These are phyloP conservation scores for Liolophura sinensis DNA, from an alignment of 1,140 invertebrate species.

Conservation along the genomic window DNA sequence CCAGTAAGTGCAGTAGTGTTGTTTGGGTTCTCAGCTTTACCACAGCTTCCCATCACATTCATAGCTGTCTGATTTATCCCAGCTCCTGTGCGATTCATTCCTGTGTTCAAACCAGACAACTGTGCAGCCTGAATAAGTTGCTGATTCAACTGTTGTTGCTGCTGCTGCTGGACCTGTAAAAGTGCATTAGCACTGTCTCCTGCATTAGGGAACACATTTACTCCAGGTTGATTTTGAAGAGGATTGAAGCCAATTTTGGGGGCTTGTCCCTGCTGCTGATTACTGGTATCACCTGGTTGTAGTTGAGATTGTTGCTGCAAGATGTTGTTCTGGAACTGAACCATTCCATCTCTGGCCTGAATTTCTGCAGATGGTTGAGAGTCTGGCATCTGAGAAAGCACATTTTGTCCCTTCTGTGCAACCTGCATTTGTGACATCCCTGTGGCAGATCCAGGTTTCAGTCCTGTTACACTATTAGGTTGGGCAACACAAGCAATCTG, in stretches of 20 bases:
- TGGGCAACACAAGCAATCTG: neutral
- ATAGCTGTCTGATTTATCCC: neutral
- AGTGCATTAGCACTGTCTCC: neutral
- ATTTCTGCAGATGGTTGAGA: neutral
- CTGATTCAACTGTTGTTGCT: conserved; percentile 9
- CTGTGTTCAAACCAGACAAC: conserved; percentile 4
- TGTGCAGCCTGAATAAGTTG: neutral
- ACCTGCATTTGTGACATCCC: neutral
- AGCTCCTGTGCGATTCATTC: neutral
- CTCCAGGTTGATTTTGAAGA: no score
- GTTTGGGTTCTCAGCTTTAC: neutral
- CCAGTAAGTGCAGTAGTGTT: neutral
- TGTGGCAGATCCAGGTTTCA: neutral
- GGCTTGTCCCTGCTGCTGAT: no score
- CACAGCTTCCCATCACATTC: neutral
- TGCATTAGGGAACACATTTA: no score
- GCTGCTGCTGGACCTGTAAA: conserved; percentile 11
- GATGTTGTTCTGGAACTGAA: no score
- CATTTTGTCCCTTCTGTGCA: neutral
- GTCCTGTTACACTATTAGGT: conserved; percentile 1
- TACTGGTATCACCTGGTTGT: no score
- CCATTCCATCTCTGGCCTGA: no score
- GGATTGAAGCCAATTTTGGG: no score
- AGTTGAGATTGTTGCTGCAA: no score
- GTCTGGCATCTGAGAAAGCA: neutral